Conservation (phyloP, 2,113 vertebrate species). For the Saguinus midas region DNA sequence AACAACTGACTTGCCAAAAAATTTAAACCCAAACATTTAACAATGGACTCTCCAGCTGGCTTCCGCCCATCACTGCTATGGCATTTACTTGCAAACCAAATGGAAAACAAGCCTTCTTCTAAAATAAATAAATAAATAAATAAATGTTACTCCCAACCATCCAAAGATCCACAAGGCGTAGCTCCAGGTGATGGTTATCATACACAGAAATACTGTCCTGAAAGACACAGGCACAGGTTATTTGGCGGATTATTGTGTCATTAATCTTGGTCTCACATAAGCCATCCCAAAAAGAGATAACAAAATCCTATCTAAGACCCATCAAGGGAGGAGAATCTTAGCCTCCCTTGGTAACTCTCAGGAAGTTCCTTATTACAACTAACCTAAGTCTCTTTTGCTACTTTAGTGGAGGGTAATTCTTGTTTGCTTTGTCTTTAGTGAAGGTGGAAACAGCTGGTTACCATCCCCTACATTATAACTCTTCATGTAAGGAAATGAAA, state of each 20-base stretch:
- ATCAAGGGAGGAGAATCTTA: background rate
- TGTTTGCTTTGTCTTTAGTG: constrained; percentile 1
- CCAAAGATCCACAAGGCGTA: background rate
- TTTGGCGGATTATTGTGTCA: background rate
- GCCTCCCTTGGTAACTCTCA: background rate
- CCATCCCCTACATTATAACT: constrained; percentile 66
- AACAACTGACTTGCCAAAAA: background rate
- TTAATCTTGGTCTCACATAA: background rate
- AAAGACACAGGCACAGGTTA: background rate
- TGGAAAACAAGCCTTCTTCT: background rate
- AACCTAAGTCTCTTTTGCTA: constrained; percentile 45
- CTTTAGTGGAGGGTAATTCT: background rate
- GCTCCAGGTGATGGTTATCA: background rate
- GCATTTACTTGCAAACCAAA: constrained; percentile 40
- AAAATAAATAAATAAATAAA: background rate
- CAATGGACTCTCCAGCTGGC: background rate
- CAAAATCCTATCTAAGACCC: background rate
- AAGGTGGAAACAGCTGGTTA: constrained; percentile 72
- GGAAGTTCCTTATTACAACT: constrained; percentile 66
- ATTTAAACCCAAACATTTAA: background rate
- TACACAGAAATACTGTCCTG: background rate
- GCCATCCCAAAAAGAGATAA: background rate
- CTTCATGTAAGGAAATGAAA: constrained; percentile 79
- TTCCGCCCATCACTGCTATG: background rate
- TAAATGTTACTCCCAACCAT: background rate